These are phyloP conservation scores for Craniophora ligustri DNA, from an alignment of 2,888 invertebrate genomes.

Conservation along the genomic window DNA sequence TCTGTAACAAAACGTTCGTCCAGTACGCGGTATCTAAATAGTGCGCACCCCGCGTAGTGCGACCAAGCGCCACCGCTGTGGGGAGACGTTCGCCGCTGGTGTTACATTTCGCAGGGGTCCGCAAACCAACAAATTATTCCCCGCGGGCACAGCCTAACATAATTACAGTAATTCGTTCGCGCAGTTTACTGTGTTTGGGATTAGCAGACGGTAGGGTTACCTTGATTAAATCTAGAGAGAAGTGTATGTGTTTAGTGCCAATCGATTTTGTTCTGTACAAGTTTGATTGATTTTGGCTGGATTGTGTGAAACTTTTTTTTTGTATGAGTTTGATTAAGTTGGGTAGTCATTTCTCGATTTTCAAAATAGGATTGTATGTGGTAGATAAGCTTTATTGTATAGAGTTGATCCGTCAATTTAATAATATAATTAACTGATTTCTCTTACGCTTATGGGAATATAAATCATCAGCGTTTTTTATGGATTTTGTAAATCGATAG, in stretches of 20 bases:
- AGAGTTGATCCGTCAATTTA: no score
- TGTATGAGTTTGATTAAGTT: not conserved
- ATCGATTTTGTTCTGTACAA: constrained; percentile 20
- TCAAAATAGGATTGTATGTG: no score
- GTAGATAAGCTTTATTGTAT: no score
- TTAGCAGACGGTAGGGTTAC: constrained; percentile 55
- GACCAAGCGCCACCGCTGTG: constrained; percentile 32
- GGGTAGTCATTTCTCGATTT: no score
- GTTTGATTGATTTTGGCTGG: not conserved
- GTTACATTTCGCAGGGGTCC: constrained; percentile 57
- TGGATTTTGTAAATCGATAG: no score
- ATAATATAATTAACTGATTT: no score
- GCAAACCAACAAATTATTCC: constrained; percentile 64
- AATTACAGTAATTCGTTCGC: constrained; percentile 82
- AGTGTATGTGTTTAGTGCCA: constrained; percentile 28
- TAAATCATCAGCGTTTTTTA: no score
- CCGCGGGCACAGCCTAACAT: constrained; percentile 69
- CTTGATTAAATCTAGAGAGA: constrained; percentile 53
- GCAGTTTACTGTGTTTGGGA: constrained; percentile 66
- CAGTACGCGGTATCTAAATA: not conserved
- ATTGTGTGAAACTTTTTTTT: no score
- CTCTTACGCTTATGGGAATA: no score
- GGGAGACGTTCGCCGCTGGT: constrained; percentile 43
- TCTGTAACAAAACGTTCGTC: no score
- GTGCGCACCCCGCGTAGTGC: constrained; percentile 1